A percentile compares a stretch with the other conserved stretches of the same genome.
phyloP scores from a whole-genome alignment of 2,113 vertebrate genomes.

The Lipotes vexillifer region DNA sequence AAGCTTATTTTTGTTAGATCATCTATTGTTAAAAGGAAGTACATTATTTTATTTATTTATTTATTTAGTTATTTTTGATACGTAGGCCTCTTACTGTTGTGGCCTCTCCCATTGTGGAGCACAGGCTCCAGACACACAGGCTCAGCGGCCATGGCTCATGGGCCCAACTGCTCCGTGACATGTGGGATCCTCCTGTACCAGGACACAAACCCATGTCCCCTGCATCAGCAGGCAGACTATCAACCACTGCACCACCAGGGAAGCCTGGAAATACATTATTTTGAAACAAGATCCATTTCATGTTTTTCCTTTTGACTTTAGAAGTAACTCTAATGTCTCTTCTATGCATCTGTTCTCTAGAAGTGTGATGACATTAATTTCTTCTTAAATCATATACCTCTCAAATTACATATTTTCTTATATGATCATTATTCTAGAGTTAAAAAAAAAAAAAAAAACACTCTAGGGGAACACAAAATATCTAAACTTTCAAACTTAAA shows the following conservation, averaged over 20 bases:
- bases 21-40: neutral
- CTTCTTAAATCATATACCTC: neutral
- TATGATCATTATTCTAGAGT: neutral
- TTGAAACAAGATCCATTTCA: neutral
- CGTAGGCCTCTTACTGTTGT: too few relatives aligned
- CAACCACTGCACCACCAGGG: too few relatives aligned
- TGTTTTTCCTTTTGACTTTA: neutral
- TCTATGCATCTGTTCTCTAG: neutral
- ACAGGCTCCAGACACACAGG: too few relatives aligned
- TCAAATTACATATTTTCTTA: neutral
- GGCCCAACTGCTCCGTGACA: too few relatives aligned
- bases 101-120: too few relatives aligned
- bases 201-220: too few relatives aligned
- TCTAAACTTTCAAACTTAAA: neutral
- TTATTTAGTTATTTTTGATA: too few relatives aligned
- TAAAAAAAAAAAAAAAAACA: neutral
- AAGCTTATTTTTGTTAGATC: neutral
- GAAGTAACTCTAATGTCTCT: neutral
- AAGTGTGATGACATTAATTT: neutral
- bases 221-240: too few relatives aligned
- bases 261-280: too few relatives aligned
- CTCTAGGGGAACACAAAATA: neutral
- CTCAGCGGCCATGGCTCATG: too few relatives aligned
- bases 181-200: too few relatives aligned
- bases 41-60: neutral